Percentiles rank a stretch among this genome's conserved stretches.
These are phyloP conservation scores for Larimichthys polyactis DNA, from an alignment of 2,113 vertebrate species.

Conservation along the genomic window DNA sequence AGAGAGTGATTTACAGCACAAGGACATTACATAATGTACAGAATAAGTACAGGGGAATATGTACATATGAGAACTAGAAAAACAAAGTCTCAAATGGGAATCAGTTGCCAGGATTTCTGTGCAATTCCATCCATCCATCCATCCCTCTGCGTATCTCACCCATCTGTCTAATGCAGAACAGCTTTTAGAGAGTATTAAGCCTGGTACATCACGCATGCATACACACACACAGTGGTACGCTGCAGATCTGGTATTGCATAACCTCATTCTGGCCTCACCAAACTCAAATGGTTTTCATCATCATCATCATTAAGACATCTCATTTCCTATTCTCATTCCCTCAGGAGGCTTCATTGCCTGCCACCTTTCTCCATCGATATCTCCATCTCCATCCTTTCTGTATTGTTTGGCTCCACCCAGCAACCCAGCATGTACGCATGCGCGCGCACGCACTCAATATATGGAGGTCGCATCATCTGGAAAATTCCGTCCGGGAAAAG, in stretches of 20 bases:
- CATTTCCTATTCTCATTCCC: constrained; percentile 31
- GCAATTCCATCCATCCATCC: constrained; percentile 23
- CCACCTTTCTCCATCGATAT: neutral
- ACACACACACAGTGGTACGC: constrained; percentile 11
- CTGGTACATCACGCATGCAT: constrained; percentile 7
- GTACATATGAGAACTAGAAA: neutral
- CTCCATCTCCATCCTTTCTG: neutral
- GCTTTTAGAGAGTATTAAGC: constrained; percentile 60
- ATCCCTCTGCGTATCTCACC: neutral
- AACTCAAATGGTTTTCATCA: constrained; percentile 23
- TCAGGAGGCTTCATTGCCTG: neutral
- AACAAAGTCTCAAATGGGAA: neutral
- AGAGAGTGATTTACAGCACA: neutral
- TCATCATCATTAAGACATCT: constrained; percentile 1
- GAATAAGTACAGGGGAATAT: neutral
- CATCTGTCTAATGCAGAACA: constrained; percentile 49
- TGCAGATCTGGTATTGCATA: constrained; percentile 46
- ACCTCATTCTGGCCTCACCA: constrained; percentile 8
- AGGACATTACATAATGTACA: neutral
- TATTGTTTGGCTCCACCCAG: neutral
- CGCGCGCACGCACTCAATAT: neutral
- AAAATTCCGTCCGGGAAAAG: constrained; percentile 51
- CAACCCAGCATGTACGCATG: neutral
- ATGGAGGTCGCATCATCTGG: constrained; percentile 49
- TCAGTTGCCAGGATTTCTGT: neutral